Percentiles rank a stretch among this genome's conserved stretches.
phyloP scores from a whole-genome alignment of 2,113 vertebrate species.

The Coregonus clupeaformis region DNA sequence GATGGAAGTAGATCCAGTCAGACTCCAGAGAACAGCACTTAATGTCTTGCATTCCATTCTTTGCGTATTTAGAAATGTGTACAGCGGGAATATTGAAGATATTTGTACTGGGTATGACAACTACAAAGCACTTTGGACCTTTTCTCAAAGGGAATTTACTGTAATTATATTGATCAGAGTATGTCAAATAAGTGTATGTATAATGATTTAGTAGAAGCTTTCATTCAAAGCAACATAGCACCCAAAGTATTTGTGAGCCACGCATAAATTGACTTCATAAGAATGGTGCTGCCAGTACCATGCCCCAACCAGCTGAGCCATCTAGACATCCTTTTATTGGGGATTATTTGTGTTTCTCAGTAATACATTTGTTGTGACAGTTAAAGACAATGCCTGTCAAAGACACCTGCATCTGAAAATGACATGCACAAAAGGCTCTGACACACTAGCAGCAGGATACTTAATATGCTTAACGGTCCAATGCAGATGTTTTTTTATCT shows the following conservation, averaged over 20 bases:
- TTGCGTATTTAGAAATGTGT: not conserved
- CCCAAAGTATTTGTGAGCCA: no score
- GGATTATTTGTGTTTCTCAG: not conserved
- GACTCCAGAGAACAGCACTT: constrained; percentile 88
- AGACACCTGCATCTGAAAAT: constrained; percentile 44
- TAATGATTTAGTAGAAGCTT: not conserved
- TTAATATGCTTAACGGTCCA: not conserved
- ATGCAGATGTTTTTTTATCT: not conserved
- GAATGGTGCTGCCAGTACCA: no score
- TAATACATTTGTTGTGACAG: constrained; percentile 13
- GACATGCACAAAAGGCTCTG: constrained; percentile 27
- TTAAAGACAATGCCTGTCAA: constrained; percentile 45
- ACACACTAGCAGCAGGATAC: constrained; percentile 10
- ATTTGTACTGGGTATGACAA: no score
- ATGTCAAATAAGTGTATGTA: not conserved
- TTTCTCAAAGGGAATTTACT: no score
- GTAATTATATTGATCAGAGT: not conserved
- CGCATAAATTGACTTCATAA: no score
- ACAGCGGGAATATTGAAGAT: not conserved
- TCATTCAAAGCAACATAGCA: no score
- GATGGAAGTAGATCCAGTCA: constrained; percentile 94
- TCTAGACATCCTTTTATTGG: not conserved
- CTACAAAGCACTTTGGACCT: no score
- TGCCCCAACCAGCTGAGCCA: not conserved
- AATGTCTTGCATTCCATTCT: constrained; percentile 89